Conservation (phyloP, 2,797 vertebrate genomes). For the Parambassis ranga region DNA sequence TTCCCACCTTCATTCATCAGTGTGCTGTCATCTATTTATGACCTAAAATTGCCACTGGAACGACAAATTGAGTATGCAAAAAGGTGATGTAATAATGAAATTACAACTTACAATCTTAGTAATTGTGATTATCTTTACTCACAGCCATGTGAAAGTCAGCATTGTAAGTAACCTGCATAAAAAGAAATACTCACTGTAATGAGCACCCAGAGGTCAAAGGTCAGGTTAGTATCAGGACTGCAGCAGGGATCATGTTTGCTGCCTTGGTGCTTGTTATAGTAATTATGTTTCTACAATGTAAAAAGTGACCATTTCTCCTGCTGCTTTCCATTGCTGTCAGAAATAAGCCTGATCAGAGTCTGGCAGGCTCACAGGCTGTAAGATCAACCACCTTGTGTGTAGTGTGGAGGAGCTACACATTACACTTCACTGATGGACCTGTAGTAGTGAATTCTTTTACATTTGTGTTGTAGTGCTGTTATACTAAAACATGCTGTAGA, state of each 20-base stretch:
- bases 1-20: not conserved
- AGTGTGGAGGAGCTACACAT: not conserved
- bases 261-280: not conserved
- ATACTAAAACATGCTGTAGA: too few species aligned
- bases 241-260: not conserved
- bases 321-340: not conserved
- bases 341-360: conserved; percentile 8
- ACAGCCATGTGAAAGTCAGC: too few species aligned
- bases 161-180: too few species aligned
- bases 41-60: too few species aligned
- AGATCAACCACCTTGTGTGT: not conserved
- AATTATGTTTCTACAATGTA: not conserved
- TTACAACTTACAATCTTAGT: too few species aligned
- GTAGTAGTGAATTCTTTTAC: too few species aligned
- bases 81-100: too few species aligned
- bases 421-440: not conserved
- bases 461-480: too few species aligned
- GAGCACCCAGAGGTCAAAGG: not conserved
- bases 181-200: not conserved
- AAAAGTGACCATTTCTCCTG: not conserved
- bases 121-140: too few species aligned
- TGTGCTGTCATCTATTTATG: not conserved
- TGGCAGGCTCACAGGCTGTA: not conserved
- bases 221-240: not conserved
- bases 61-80: too few species aligned